These are phyloP conservation scores for Rhinoderma darwinii DNA, from an alignment of 2,113 vertebrate species.

Conservation along the genomic window DNA sequence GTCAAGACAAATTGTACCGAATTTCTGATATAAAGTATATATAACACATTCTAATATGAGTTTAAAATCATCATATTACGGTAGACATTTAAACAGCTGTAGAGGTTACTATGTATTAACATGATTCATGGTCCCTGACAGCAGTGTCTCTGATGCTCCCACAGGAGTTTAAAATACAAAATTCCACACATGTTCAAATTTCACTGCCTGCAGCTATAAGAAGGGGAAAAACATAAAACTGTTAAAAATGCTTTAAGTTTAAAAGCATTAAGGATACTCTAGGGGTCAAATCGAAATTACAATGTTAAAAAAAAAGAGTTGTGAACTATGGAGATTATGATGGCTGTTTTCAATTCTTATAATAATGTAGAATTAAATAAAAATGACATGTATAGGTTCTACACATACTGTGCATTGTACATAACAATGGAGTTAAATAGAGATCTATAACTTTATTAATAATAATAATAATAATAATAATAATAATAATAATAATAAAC, in stretches of 20 bases:
- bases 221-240: conserved; percentile 78
- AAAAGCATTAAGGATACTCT: conserved; percentile 85
- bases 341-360: conserved; percentile 83
- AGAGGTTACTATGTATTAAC: conserved; percentile 85
- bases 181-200: conserved; percentile 83
- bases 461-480: neutral
- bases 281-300: conserved; percentile 84
- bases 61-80: conserved; percentile 87
- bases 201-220: conserved; percentile 87
- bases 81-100: conserved; percentile 86
- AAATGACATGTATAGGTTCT: conserved; percentile 76
- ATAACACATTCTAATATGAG: conserved; percentile 67
- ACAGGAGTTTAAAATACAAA: conserved; percentile 83
- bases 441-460: neutral
- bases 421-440: neutral
- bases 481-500: neutral
- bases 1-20: conserved; percentile 69
- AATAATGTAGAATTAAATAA: conserved; percentile 76
- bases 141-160: conserved; percentile 83
- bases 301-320: conserved; percentile 84
- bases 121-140: conserved; percentile 87
- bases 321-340: conserved; percentile 85
- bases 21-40: conserved; percentile 76
- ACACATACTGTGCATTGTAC: conserved; percentile 60
- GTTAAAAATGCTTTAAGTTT: conserved; percentile 85